Base-by-base conservation (phyloP, 2,888 invertebrate genomes). In the Silvanus unidentatus region DNA sequence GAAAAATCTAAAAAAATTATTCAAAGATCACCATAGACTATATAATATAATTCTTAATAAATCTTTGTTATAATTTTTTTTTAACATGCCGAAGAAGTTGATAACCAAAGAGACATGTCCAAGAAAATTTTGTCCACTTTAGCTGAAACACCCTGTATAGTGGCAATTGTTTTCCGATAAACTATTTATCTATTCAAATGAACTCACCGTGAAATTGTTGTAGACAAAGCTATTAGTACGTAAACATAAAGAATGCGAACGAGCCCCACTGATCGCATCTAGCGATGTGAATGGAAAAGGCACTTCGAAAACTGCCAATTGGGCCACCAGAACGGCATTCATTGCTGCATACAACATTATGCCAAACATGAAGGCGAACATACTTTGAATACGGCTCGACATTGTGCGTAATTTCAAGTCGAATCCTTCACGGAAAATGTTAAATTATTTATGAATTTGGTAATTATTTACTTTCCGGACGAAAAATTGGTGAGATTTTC, bases 221-320 rank as follows among this genome's bases (percentile, higher is more conserved):
- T 70, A 70, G 15, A 72, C 73, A 44, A 64, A 67, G 53, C 71
- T 73, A 32, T 65, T 61, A 29, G 63, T 68, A 43, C 74, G 62
- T n/a, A 75, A 48, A 52, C 75, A 75, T 22, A 75, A 45, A 1
- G 69, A 65, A 48, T 72, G 67, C 4, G 63, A 66, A 39, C 60
- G 57, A 40, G 62, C 59, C 6, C 51, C 43, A 11, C 54, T 53
- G 9, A 74, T 58, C n/a, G 73, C 72, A 1, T 68, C 50, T n/a
- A 75, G 54, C 36, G 62, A 62, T 39, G 54, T 53, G 40, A 74
- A 59, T 3, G 72, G 71, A 40, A 71, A 56, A 28, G 59, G 54
- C 15, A 63, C 58, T 29, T 68, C 63, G 28, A 64, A 62, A 42
- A 67, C 67, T 2, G 74, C 68, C 42, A 75, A 56, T 53, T 66